Conservation (phyloP, 1,140 invertebrate species). For the Drosophila ironensis region DNA sequence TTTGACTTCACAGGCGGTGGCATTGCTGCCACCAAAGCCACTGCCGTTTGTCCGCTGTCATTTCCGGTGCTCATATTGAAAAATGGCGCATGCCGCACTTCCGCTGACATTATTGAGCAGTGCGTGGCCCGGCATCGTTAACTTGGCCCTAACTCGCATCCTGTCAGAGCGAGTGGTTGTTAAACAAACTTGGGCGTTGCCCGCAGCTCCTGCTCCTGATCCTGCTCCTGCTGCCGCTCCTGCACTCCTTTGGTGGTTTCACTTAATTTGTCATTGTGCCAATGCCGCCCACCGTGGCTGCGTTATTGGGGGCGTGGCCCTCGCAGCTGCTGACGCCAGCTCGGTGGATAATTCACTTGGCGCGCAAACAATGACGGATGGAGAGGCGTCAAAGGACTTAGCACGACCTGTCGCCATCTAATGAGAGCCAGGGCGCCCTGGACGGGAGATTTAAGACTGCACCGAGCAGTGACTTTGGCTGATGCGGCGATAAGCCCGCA, state of each 20-base stretch:
- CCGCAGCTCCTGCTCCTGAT: too few species aligned
- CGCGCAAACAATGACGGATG: conserved; percentile 42
- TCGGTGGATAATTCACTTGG: conserved; percentile 15
- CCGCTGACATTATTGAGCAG: conserved; percentile 61
- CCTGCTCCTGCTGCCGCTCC: too few species aligned
- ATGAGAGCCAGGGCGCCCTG: conserved; percentile 38
- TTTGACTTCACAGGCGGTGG: conserved; percentile 1
- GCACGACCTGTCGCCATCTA: conserved; percentile 24
- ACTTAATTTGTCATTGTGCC: conserved; percentile 62
- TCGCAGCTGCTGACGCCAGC: conserved; percentile 59
- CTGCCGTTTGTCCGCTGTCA: conserved; percentile 34
- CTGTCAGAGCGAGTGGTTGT: conserved; percentile 30
- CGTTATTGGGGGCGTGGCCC: conserved; percentile 39
- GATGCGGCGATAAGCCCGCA: conserved; percentile 34
- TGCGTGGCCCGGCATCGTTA: conserved; percentile 54
- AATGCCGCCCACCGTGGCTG: conserved; percentile 16
- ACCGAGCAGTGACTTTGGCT: conserved; percentile 34
- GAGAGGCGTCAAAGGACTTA: conserved; percentile 29
- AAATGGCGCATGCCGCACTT: conserved; percentile 71
- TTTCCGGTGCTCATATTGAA: conserved; percentile 72
- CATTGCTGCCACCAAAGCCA: conserved; percentile 5
- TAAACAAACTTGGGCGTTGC: conserved; percentile 44
- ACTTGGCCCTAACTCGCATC: conserved; percentile 49
- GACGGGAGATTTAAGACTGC: conserved; percentile 46
- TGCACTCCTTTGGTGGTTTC: conserved; percentile 41